Evolutionary conservation across 2,888 invertebrate genomes (phyloP), one percentile per base, ranked within the genome.

Genomic region (Andrena haemorrhoa): DNA sequence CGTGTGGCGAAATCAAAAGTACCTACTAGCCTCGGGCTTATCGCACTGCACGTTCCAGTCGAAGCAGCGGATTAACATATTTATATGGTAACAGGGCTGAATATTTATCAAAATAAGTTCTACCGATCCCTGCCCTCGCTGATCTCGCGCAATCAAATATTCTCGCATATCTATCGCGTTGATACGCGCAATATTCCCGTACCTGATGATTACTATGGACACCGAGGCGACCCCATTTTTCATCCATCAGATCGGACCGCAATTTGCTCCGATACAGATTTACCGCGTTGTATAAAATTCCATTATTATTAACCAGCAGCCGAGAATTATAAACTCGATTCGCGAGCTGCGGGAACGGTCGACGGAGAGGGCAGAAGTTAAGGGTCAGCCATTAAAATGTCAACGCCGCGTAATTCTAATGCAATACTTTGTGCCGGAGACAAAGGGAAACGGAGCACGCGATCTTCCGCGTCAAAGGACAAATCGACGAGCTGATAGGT

Each of bases 1-100:
- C 56, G 35, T 63, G 49, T 35, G 23, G 26, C 3, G 20, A 29
- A 73, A 68, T 64, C 56, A 16, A 49, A 68, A 58, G 10, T 47
- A 16, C 8, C 2, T 47, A 16, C 8, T 3, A 26, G 26, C 16
- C 29, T 51, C n/a, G 2, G 41, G 41, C 5, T 41, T 16, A 16
- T 41, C 41, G 8, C 23, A 1, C 56, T 5, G 7, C 23, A 1
- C 10, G 23, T 26, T 1, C 23, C 26, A 12, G 4, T 26, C 10
- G 10, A 8, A 10, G 1, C 23, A 4, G 10, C 7, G 2, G 1
- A 23, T 1, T 3, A 26, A 4, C 10, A 12, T 26, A 23, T 56
- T 26, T 23, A 4, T 5, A 41, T 41, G 16, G 16, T 41, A 41
- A 41, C 12, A 4, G 2, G 29, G 29, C 29, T 29, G 29, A 29